Percentiles rank a stretch among this genome's conserved stretches.
phyloP scores from a whole-genome alignment of 2,797 vertebrate genomes.

The Diceros bicornis region DNA sequence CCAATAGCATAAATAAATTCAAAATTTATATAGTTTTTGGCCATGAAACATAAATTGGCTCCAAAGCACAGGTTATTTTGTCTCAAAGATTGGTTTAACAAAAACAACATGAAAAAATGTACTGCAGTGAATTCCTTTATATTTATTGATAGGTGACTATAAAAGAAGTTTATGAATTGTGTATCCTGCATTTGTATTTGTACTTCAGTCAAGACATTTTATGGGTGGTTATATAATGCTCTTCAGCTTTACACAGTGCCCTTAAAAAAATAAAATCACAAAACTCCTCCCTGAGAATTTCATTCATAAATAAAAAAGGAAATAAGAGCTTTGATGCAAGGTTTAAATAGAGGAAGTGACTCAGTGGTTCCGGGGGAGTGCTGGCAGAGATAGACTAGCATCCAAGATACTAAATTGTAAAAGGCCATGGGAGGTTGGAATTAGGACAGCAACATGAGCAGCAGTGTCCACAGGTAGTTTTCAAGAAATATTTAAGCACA shows the following conservation, averaged over 20 bases:
- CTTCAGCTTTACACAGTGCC: conserved; percentile 72
- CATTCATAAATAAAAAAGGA: conserved; percentile 75
- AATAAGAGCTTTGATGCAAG: conserved; percentile 70
- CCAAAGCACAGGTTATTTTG: conserved; percentile 52
- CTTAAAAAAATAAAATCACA: conserved; percentile 58
- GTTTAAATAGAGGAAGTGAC: conserved; percentile 61
- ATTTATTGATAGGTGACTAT: conserved; percentile 73
- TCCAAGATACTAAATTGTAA: neutral
- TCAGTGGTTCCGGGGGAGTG: neutral
- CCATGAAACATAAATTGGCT: conserved; percentile 47
- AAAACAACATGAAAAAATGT: conserved; percentile 38
- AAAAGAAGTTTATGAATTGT: conserved; percentile 80
- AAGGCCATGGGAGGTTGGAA: neutral
- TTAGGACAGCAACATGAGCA: neutral
- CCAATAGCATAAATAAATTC: conserved; percentile 8
- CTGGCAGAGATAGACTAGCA: neutral
- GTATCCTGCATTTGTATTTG: conserved; percentile 64
- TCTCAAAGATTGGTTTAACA: conserved; percentile 17
- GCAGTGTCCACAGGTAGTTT: neutral
- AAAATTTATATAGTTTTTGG: conserved; percentile 24
- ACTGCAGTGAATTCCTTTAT: conserved; percentile 46
- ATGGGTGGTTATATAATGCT: conserved; percentile 66
- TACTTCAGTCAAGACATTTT: conserved; percentile 82
- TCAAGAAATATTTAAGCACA: neutral
- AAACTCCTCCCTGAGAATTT: conserved; percentile 74